Evolutionary conservation across 92 coral and sea anemone species (phyloP).

Genomic region (Porites divaricata): DNA sequence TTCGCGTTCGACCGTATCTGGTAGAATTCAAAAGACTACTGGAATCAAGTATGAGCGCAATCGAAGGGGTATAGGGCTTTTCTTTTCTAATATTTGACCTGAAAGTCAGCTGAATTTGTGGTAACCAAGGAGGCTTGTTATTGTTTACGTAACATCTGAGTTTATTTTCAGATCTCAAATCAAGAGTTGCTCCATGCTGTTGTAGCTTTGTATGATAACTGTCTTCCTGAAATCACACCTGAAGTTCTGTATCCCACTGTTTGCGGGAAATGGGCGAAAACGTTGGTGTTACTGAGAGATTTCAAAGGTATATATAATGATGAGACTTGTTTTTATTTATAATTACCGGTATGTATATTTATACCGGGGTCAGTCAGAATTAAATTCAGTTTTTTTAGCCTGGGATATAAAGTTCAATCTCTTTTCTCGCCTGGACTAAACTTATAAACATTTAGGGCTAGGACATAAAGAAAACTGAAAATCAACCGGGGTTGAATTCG

Average conservation of each 20-base stretch:
- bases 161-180: conserved; percentile 67
- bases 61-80: conserved; percentile 62
- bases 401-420: too few relatives aligned
- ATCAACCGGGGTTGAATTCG: too few relatives aligned
- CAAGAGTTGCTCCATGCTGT: conserved; percentile 78
- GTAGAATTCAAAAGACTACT: conserved; percentile 82
- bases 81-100: not conserved
- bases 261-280: conserved; percentile 92
- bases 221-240: conserved; percentile 90
- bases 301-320: conserved; percentile 38
- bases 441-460: too few relatives aligned
- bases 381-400: too few relatives aligned
- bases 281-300: conserved; percentile 71
- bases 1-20: conserved; percentile 69
- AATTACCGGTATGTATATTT: too few relatives aligned
- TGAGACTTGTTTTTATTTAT: not conserved
- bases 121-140: conserved; percentile 42
- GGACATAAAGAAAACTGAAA: too few relatives aligned
- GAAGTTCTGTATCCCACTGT: conserved; percentile 86
- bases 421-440: too few relatives aligned
- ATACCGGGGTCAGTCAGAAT: too few relatives aligned
- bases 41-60: conserved; percentile 64
- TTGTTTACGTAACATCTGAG: conserved; percentile 27
- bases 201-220: conserved; percentile 78
- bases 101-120: conserved; percentile 1